Evolutionary conservation across 2,888 invertebrate genomes (phyloP), one percentile per base, ranked within the genome.

Genomic region (Drepanosiphum platanoidis): DNA sequence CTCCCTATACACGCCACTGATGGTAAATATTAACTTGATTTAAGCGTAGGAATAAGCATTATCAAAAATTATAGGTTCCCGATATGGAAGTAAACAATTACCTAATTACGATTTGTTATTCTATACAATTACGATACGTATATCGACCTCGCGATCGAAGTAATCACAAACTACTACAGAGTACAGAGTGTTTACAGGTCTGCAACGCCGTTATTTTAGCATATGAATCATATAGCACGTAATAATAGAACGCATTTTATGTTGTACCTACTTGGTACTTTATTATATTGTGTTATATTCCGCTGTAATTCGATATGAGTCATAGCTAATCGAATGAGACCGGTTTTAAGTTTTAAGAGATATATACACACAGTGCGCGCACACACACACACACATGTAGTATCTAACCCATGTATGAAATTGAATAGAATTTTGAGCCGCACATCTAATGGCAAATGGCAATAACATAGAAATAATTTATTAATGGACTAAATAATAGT

Each of bases 331-430:
- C 27, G 36, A 61, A 75, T 34, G 58, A 36, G 75, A 75, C 75
- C 75, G 75, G 75, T 75, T 75, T 75, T n/a, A 75, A 34, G 58
- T 58, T 58, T 75, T 75, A 61, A 75, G 36, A 75, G 34, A 75
- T 22, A 74, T 1, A 32, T 36, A 18, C 13, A 4, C 18, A 32
- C 52, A 74, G 30, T 71, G 36, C 42, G 42, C n/a, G n/a, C n/a
- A n/a, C n/a, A n/a, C n/a, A n/a, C n/a, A n/a, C n/a, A n/a, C n/a
- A n/a, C n/a, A n/a, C n/a, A n/a, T n/a, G n/a, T n/a, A n/a, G n/a
- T n/a, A n/a, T n/a, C n/a, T n/a, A n/a, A n/a, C n/a, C n/a, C n/a
- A n/a, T n/a, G n/a, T 5, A 52, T 32, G 46, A 74, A 52, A 52
- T 74, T 32, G 11, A 64, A 13, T 30, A 64, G 9, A 74, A 74